Evolutionary conservation across 2,113 vertebrate species (phyloP), one percentile per base, ranked within the genome.

Genomic region (Sterrhoptilus dennistouni): DNA sequence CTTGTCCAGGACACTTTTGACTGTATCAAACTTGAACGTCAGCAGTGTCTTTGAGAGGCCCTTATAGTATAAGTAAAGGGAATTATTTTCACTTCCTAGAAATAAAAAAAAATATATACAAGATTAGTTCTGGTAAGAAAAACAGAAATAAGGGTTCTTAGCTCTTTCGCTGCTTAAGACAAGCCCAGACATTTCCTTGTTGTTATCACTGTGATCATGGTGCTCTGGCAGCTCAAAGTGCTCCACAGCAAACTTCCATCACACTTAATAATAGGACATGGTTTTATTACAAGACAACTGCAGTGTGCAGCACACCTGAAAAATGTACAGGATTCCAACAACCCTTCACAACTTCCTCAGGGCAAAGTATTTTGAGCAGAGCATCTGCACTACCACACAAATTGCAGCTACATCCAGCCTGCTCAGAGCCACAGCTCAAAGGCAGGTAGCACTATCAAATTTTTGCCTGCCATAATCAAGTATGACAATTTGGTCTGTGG

Each of bases 1-100:
- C 96, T 99, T 99, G 97, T 99, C 99, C 98, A 99, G 96, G 50
- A 99, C 99, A 45, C 99, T 99, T 97, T 99, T 99, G 90, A 99
- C 99, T 8, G 99, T 99, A 98, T 99, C 99, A 96, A 99, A 99
- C 95, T 99, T 99, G 98, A 99, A 99, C 0, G 99, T 99, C 93
- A 99, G 97, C 97, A 99, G 98, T 69, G 99, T 99, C 98, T 99
- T 99, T 97, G 99, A 99, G 95, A 99, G 99, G 92, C 99, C 99
- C 96, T 99, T 99, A 96, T 99, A 99, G 98, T 99, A 99, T 16
- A 99, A 96, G 97, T 99, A 99, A 79, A 99, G 98, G 77, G 99
- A 99, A 96, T 99, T 99, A 98, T 99, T 99, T 98, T 99, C 99
- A 42, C 99, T 99, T 98, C 99, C 99, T 98, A 85, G 60, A 97